phyloP scores from a whole-genome alignment of 2,797 vertebrate genomes.

The Channallabes apus region DNA sequence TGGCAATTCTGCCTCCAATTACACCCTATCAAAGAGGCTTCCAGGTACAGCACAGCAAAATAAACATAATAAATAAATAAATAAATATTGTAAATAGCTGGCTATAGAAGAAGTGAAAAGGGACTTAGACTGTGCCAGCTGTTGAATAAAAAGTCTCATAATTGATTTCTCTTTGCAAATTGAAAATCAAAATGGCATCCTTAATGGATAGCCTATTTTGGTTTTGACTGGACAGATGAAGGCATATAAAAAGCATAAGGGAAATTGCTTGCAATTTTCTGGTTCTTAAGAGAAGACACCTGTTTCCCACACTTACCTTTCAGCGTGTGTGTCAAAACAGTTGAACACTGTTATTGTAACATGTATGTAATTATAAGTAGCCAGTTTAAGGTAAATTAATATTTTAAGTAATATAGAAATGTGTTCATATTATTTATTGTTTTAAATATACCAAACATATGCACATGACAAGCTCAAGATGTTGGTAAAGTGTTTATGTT shows the following conservation, averaged over 20 bases:
- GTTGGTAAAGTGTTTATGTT: background rate
- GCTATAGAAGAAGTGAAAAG: slow-evolving; percentile 9
- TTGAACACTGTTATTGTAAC: background rate
- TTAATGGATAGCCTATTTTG: slow-evolving; percentile 69
- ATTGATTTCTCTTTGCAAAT: slow-evolving; percentile 71
- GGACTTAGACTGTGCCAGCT: background rate
- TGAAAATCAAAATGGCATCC: slow-evolving; percentile 70
- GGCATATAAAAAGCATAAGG: slow-evolving; percentile 49
- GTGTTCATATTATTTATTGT: background rate
- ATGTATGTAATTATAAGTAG: background rate
- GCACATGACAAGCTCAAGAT: background rate
- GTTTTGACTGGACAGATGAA: slow-evolving; percentile 53
- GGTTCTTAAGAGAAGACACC: slow-evolving; percentile 20
- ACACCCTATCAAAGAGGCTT: slow-evolving; percentile 25
- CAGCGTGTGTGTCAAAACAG: background rate
- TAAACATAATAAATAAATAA: background rate
- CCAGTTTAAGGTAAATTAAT: background rate
- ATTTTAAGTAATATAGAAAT: background rate
- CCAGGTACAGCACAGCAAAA: slow-evolving; percentile 14
- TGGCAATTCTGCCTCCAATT: slow-evolving; percentile 31
- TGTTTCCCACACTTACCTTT: background rate
- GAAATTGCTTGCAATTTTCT: slow-evolving; percentile 38
- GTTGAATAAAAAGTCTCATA: slow-evolving; percentile 65
- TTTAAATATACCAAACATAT: background rate
- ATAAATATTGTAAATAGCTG: background rate